Evolutionary conservation across 2,888 invertebrate species (phyloP).

Genomic region (Parnassius apollo): DNA sequence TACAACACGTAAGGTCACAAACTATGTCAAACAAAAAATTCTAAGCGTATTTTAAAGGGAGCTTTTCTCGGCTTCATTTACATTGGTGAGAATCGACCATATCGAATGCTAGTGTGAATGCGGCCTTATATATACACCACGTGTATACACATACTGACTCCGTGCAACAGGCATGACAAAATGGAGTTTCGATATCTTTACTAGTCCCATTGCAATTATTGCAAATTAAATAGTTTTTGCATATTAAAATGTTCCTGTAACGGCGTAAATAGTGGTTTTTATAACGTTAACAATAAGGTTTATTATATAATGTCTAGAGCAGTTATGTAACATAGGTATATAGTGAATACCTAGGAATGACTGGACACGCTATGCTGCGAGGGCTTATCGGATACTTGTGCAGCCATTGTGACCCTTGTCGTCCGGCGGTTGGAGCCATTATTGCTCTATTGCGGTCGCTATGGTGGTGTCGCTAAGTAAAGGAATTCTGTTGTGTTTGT

Average conservation of each 20-base stretch:
- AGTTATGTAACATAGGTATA: conserved; percentile 38
- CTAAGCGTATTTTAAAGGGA: conserved; percentile 65
- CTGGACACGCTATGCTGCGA: conserved; percentile 46
- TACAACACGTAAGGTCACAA: conserved; percentile 54
- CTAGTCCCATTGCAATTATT: conserved; percentile 66
- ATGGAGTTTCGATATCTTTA: conserved; percentile 58
- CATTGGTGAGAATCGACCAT: conserved; percentile 67
- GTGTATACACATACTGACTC: conserved; percentile 44
- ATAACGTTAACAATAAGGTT: conserved; percentile 66
- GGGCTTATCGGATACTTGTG: conserved; percentile 34
- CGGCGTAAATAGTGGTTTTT: conserved; percentile 71
- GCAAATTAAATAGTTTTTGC: conserved; percentile 76
- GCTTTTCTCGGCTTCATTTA: conserved; percentile 59
- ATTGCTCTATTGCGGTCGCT: conserved; percentile 30
- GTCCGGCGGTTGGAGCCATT: conserved; percentile 7
- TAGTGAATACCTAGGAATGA: conserved; percentile 38
- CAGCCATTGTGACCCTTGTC: neutral
- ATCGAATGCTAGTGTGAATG: conserved; percentile 74
- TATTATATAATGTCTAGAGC: conserved; percentile 56
- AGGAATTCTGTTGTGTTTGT: conserved; percentile 52
- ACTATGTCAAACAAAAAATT: conserved; percentile 36
- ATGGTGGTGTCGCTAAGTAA: conserved; percentile 17
- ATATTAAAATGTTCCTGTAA: conserved; percentile 75
- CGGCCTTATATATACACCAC: conserved; percentile 63
- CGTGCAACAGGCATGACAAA: conserved; percentile 51